phyloP scores from a whole-genome alignment of 2,888 invertebrate genomes.

The Epirrita christyi region DNA sequence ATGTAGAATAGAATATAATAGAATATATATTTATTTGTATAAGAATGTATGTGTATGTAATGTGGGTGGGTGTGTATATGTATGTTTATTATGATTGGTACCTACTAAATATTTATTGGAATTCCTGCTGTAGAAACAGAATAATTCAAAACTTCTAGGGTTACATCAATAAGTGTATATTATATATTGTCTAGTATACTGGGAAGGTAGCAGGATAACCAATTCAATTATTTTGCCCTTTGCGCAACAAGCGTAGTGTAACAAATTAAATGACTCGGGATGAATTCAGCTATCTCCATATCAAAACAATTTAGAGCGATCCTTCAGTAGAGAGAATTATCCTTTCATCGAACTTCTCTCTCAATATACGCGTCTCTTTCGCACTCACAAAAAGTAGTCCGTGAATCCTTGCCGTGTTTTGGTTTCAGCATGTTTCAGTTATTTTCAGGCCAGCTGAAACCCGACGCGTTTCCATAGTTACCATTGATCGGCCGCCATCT shows the following conservation, averaged over 20 bases:
- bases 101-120: no score
- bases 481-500: constrained; percentile 80
- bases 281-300: constrained; percentile 10
- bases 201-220: constrained; percentile 2
- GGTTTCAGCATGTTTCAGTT: constrained; percentile 23
- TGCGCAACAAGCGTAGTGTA: constrained; percentile 4
- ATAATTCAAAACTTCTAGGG: no score
- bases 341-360: constrained; percentile 17
- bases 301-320: constrained; percentile 6
- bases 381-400: constrained; percentile 23
- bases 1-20: no score
- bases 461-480: constrained; percentile 76
- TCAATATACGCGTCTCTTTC: constrained; percentile 27
- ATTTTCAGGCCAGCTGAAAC: constrained; percentile 50
- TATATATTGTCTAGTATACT: no score
- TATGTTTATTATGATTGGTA: no score
- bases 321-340: constrained; percentile 3
- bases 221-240: constrained; percentile 14
- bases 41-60: no score
- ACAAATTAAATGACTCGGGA: constrained; percentile 9
- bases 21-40: no score
- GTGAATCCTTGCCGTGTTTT: constrained; percentile 34
- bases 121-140: no score
- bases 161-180: no score
- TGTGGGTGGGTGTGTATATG: no score